phyloP scores from a whole-genome alignment of 2,113 vertebrate species.

The Coptodon bakossiorum region DNA sequence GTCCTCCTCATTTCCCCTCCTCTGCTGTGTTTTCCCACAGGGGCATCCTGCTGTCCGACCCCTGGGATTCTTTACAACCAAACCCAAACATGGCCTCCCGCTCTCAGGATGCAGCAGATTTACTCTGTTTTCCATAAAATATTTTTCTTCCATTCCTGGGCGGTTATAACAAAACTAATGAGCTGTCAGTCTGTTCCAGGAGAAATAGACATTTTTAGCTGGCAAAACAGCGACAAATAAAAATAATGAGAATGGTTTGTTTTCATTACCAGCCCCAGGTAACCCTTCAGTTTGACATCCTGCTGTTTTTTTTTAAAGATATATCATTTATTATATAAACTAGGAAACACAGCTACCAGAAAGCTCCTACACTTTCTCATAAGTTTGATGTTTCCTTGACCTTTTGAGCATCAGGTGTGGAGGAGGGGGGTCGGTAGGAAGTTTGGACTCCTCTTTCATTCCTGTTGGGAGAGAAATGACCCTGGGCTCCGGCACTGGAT shows the following conservation, averaged over 20 bases:
- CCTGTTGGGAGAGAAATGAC: not conserved
- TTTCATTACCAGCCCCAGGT: not conserved
- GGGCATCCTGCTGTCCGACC: conserved; percentile 24
- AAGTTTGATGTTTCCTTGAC: not conserved
- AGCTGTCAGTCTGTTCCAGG: not conserved
- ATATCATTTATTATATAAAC: not conserved
- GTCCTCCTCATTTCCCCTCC: conserved; percentile 28
- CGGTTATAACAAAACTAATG: conserved; percentile 43
- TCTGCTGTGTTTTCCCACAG: conserved; percentile 17
- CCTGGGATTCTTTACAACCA: conserved; percentile 3
- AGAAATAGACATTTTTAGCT: conserved; percentile 9
- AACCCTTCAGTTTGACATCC: not conserved
- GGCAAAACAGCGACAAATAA: conserved; percentile 2
- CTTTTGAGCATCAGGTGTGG: not conserved
- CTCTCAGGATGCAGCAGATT: conserved; percentile 20
- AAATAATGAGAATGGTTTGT: conserved; percentile 1
- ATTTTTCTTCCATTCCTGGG: conserved; percentile 13
- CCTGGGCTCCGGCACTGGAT: not conserved
- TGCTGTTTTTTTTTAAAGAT: not conserved
- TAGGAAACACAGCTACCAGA: not conserved
- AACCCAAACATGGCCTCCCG: conserved; percentile 24
- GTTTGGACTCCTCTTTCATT: conserved; percentile 1
- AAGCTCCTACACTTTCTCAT: not conserved
- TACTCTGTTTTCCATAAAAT: conserved; percentile 13
- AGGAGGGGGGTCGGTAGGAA: not conserved